A percentile compares a stretch with the other conserved stretches of the same genome.
Conservation (phyloP, 2,797 vertebrate species). For the Crypturellus tataupa region DNA sequence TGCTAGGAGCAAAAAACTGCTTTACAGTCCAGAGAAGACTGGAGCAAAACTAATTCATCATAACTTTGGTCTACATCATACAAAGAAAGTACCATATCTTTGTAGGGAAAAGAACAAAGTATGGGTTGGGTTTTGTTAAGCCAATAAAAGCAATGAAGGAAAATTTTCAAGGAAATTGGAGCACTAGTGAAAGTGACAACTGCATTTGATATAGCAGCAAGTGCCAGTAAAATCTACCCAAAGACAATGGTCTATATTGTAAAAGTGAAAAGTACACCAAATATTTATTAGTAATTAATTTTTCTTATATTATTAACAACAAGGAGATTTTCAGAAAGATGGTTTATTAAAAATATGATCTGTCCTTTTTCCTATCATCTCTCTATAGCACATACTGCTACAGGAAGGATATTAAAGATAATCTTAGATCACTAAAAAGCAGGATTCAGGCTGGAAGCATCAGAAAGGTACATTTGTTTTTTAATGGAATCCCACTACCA, state of each 20-base stretch:
- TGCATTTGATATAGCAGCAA: background rate
- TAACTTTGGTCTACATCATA: background rate
- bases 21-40: background rate
- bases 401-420: background rate
- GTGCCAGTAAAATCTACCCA: too few species aligned
- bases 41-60: background rate
- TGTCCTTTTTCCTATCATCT: background rate
- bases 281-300: too few species aligned
- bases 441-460: background rate
- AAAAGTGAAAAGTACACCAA: too few species aligned
- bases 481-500: background rate
- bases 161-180: background rate
- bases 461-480: background rate
- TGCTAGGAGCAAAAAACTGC: background rate
- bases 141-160: background rate
- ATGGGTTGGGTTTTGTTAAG: background rate
- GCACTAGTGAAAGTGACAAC: background rate
- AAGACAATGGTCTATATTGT: too few species aligned
- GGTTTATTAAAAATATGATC: background rate
- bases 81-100: background rate
- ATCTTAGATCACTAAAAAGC: background rate
- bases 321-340: background rate
- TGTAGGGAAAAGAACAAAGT: background rate
- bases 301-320: background rate
- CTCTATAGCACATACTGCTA: background rate